Conservation (phyloP, 1,140 invertebrate genomes). For the Drosophila burlai region DNA sequence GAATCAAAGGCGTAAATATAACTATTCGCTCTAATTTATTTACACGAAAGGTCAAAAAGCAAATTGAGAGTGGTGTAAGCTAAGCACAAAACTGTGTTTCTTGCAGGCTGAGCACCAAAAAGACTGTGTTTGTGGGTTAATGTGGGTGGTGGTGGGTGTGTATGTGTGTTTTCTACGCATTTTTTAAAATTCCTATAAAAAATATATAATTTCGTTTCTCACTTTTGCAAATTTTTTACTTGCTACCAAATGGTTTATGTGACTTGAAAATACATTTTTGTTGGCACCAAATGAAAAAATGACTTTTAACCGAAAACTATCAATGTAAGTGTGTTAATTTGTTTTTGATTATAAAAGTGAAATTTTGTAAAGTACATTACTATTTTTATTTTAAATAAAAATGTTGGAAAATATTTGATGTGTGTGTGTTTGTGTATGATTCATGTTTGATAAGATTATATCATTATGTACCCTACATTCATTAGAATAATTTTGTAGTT, state of each 20-base stretch:
- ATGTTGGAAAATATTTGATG: constrained; percentile 27
- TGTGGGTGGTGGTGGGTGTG: constrained; percentile 26
- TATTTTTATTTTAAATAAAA: constrained; percentile 77
- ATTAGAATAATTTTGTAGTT: constrained; percentile 59
- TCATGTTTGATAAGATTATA: constrained; percentile 58
- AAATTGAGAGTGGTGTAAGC: constrained; percentile 40
- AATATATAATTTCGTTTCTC: constrained; percentile 73
- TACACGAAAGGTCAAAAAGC: constrained; percentile 60
- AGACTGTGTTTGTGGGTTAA: constrained; percentile 27
- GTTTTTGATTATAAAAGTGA: constrained; percentile 40
- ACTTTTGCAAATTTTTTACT: constrained; percentile 41
- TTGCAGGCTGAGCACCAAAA: constrained; percentile 57
- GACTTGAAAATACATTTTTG: constrained; percentile 57
- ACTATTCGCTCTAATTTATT: constrained; percentile 65
- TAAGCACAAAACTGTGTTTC: constrained; percentile 54
- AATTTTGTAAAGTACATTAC: constrained; percentile 47
- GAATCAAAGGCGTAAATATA: constrained; percentile 72
- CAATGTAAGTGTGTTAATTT: constrained; percentile 44
- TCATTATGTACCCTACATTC: constrained; percentile 51
- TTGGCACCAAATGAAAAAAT: constrained; percentile 66
- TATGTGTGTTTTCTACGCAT: constrained; percentile 27
- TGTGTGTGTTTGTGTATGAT: constrained; percentile 23
- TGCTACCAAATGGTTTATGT: constrained; percentile 54
- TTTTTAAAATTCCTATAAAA: constrained; percentile 73
- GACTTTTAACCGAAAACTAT: constrained; percentile 45